Conservation (phyloP, 1,140 invertebrate genomes). For the Trachymyrmex septentrionalis region DNA sequence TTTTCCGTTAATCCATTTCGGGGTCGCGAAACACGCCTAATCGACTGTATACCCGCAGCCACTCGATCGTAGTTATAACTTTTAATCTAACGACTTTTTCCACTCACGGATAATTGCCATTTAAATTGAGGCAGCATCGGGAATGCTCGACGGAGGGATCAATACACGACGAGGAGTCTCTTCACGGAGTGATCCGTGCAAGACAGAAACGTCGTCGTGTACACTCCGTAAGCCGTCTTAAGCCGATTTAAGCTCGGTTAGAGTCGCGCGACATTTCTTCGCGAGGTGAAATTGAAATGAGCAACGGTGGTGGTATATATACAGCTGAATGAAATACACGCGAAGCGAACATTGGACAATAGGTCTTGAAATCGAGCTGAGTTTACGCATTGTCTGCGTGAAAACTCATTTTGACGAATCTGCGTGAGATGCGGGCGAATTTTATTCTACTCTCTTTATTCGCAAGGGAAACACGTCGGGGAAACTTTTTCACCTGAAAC, state of each 20-base stretch:
- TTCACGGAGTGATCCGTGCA: constrained; percentile 7
- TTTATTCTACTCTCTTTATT: constrained; percentile 36
- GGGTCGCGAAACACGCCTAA: constrained; percentile 59
- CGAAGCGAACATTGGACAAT: constrained; percentile 1
- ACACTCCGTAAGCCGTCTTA: constrained; percentile 70
- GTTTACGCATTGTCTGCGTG: constrained; percentile 16
- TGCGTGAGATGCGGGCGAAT: neutral
- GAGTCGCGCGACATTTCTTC: constrained; percentile 71
- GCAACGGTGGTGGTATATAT: neutral
- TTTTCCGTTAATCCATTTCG: constrained; percentile 60
- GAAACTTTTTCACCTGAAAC: constrained; percentile 26
- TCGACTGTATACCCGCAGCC: constrained; percentile 46
- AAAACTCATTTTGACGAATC: constrained; percentile 31
- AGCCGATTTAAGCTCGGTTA: constrained; percentile 74
- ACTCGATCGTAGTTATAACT: constrained; percentile 52
- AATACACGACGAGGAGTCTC: constrained; percentile 50
- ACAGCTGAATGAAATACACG: constrained; percentile 66
- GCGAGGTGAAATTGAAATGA: constrained; percentile 74
- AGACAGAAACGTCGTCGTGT: constrained; percentile 48
- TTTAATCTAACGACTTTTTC: constrained; percentile 72
- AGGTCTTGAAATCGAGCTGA: neutral
- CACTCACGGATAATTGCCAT: constrained; percentile 74
- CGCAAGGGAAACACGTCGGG: neutral
- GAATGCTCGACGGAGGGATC: constrained; percentile 62
- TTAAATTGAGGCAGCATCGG: constrained; percentile 67